Conservation (phyloP, 53 echinoderm and acorn worm genomes). For the Stichopus horrens region DNA sequence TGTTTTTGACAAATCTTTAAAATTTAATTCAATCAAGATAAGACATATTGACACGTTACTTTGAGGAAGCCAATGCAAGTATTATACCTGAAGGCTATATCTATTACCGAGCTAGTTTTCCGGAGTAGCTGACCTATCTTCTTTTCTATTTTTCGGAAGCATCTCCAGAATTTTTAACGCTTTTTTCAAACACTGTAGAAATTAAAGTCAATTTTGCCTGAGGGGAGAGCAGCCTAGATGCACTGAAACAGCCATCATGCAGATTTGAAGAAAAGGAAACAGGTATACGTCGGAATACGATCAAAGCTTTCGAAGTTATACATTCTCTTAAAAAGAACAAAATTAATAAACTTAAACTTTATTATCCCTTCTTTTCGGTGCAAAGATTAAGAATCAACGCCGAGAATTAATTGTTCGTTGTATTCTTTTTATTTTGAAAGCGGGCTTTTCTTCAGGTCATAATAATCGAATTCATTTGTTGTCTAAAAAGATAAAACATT, state of each 20-base stretch:
- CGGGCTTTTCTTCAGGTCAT: no score
- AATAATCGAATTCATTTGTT: no score
- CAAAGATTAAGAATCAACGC: not conserved
- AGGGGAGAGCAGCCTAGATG: not conserved
- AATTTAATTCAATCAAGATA: not conserved
- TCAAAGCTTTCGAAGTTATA: not conserved
- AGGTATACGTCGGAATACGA: not conserved
- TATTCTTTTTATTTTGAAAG: no score
- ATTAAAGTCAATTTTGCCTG: slow-evolving; percentile 9
- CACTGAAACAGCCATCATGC: not conserved
- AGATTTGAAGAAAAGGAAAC: not conserved
- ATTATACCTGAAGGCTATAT: not conserved
- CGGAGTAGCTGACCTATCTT: slow-evolving; percentile 6
- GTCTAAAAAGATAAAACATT: no score
- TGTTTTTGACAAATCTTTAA: not conserved
- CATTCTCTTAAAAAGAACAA: not conserved
- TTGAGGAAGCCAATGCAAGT: not conserved
- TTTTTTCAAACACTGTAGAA: not conserved
- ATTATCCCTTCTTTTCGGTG: not conserved
- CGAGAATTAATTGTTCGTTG: no score
- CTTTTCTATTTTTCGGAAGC: not conserved
- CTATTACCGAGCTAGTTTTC: not conserved
- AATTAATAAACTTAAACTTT: not conserved
- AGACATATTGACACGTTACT: not conserved
- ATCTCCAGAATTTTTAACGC: not conserved